A percentile compares a stretch with the other conserved stretches of the same genome.
These are phyloP conservation scores for Lepisosteus oculatus DNA, from an alignment of 2,113 vertebrate species.

Conservation along the genomic window DNA sequence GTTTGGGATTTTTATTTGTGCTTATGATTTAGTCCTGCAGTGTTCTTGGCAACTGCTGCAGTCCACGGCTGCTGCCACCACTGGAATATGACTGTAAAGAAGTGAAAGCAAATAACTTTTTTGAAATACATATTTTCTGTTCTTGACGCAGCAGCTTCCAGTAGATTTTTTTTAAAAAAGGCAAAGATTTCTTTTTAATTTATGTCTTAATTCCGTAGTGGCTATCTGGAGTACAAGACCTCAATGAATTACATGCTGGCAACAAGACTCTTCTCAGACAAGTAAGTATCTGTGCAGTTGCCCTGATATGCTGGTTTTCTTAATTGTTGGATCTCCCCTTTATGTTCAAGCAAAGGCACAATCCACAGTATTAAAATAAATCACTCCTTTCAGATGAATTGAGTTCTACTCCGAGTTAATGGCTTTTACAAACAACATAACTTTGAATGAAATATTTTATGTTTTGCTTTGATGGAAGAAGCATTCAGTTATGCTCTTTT, in stretches of 20 bases:
- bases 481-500: too few species aligned
- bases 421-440: too few species aligned
- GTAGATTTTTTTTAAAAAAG: conserved; percentile 32
- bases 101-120: neutral
- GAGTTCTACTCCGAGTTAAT: too few species aligned
- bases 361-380: neutral
- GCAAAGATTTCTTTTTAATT: conserved; percentile 34
- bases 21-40: conserved; percentile 34
- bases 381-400: neutral
- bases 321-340: neutral
- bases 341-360: neutral
- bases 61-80: conserved; percentile 25
- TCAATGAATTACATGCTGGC: conserved; percentile 95
- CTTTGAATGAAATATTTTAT: too few species aligned
- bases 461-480: too few species aligned
- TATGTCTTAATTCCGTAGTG: conserved; percentile 42
- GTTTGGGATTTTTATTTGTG: conserved; percentile 24
- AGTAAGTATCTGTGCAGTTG: conserved; percentile 64
- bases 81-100: conserved; percentile 21
- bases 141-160: neutral
- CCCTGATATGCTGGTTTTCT: neutral
- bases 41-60: conserved; percentile 26
- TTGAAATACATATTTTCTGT: conserved; percentile 36
- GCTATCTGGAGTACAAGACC: conserved; percentile 90
- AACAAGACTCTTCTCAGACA: conserved; percentile 86